Conservation (phyloP, 2,888 invertebrate species). For the Heliconius erato region DNA sequence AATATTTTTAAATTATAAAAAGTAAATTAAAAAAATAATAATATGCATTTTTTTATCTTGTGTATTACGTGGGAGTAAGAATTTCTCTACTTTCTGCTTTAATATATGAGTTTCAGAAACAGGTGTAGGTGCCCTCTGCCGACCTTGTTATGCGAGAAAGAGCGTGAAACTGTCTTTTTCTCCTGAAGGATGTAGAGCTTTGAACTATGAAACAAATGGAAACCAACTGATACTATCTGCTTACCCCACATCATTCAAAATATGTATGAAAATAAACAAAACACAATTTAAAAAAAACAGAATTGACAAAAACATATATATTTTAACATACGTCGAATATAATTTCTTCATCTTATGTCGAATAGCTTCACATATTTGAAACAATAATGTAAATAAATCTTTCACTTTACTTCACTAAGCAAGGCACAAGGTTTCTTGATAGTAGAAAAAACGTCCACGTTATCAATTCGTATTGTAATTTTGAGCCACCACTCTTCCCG, state of each 20-base stretch:
- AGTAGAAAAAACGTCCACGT: conserved; percentile 70
- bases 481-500: conserved; percentile 63
- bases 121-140: too few relatives aligned
- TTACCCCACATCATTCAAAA: not conserved
- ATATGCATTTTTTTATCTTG: not conserved
- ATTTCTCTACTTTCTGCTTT: not conserved
- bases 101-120: too few relatives aligned
- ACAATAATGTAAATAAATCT: conserved; percentile 40
- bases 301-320: conserved; percentile 18
- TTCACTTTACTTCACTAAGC: conserved; percentile 55
- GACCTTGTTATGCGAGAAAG: not conserved
- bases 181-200: too few relatives aligned
- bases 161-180: not conserved
- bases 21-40: not conserved
- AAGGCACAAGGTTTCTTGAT: conserved; percentile 74
- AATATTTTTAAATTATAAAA: too few relatives aligned
- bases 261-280: not conserved
- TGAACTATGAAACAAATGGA: too few relatives aligned
- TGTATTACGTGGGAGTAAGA: not conserved
- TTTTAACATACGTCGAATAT: not conserved
- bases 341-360: conserved; percentile 9
- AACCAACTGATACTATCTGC: not conserved
- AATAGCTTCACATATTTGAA: conserved; percentile 42
- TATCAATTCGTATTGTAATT: conserved; percentile 59
- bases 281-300: not conserved